Conservation (phyloP, 2,888 invertebrate genomes). For the Orthosia gothica region DNA sequence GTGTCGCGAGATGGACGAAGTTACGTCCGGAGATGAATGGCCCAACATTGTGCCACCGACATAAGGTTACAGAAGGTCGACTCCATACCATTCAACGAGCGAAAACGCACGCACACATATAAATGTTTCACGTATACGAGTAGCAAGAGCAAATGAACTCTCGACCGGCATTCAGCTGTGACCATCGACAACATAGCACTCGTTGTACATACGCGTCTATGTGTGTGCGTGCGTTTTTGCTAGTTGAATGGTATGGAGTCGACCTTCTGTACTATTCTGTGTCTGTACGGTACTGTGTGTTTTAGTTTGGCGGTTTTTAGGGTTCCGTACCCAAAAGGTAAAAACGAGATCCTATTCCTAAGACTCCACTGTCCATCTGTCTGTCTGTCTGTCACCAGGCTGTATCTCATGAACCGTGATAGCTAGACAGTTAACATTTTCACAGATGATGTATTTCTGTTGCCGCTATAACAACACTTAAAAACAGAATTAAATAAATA, state of each 20-base stretch:
- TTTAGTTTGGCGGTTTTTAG: no score
- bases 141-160: neutral
- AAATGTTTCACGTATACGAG: neutral
- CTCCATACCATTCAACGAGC: neutral
- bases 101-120: neutral
- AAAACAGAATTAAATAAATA: no score
- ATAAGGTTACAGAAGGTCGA: slow-evolving; percentile 7
- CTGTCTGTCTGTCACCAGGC: no score
- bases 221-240: neutral
- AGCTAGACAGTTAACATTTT: no score
- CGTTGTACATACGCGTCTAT: no score
- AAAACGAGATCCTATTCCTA: no score
- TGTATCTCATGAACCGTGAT: no score
- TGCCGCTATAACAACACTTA: no score
- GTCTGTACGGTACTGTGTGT: slow-evolving; percentile 14
- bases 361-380: no score
- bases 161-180: neutral
- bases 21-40: slow-evolving; percentile 45
- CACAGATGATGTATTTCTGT: no score
- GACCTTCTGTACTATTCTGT: slow-evolving; percentile 19
- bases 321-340: no score
- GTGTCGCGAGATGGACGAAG: slow-evolving; percentile 40
- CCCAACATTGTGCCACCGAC: slow-evolving; percentile 13
- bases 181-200: no score
- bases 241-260: neutral